A percentile compares a stretch with the other conserved stretches of the same genome.
Evolutionary conservation across 2,888 invertebrate species (phyloP).

Genomic region (Anodontia alba): DNA sequence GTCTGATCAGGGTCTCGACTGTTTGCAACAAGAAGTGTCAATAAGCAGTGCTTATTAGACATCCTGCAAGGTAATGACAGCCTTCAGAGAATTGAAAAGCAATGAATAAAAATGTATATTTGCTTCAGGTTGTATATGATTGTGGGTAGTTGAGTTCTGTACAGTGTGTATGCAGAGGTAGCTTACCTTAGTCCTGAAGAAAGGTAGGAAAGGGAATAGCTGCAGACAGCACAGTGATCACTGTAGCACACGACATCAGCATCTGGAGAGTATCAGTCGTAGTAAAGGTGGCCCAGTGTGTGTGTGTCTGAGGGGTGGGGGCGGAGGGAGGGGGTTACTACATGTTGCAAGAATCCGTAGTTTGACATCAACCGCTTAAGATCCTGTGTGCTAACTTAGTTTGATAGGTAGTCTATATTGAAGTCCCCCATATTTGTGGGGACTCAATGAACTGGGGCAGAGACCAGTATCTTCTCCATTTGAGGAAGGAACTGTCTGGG

Average conservation of each 20-base stretch:
- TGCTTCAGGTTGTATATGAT: too few relatives aligned
- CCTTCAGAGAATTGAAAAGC: too few relatives aligned
- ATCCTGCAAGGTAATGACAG: too few relatives aligned
- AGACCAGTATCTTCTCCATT: background rate
- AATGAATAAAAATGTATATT: too few relatives aligned
- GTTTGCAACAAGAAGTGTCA: too few relatives aligned
- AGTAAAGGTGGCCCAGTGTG: background rate
- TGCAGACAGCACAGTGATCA: background rate
- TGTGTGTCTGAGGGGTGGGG: too few relatives aligned
- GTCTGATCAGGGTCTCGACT: too few relatives aligned
- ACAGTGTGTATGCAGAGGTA: too few relatives aligned
- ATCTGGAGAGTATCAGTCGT: background rate
- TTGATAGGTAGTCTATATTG: background rate
- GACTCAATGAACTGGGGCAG: background rate
- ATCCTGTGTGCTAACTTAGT: background rate
- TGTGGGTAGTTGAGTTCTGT: too few relatives aligned
- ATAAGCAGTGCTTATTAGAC: too few relatives aligned
- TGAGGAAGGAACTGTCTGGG: background rate
- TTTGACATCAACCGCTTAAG: background rate
- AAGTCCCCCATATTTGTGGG: background rate
- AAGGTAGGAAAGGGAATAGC: background rate
- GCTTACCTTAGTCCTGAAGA: too few relatives aligned
- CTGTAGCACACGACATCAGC: background rate
- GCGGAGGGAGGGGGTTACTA: background rate
- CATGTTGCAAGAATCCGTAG: background rate